These are phyloP conservation scores for Rhagoletis zephyria DNA, from an alignment of 1,140 invertebrate species.

Conservation along the genomic window DNA sequence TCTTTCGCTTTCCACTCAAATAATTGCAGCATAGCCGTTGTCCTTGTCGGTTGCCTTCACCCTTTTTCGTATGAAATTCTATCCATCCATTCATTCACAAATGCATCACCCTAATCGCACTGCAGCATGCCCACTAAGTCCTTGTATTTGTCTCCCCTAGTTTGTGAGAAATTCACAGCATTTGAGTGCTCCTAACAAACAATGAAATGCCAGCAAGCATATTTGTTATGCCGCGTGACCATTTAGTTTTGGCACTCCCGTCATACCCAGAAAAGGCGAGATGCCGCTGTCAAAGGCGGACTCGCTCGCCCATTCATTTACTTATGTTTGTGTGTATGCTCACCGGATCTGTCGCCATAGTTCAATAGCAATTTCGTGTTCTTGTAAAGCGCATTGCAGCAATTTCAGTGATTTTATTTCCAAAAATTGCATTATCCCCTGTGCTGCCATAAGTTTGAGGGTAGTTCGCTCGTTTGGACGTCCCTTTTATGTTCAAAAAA, in stretches of 20 bases:
- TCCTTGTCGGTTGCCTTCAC: neutral
- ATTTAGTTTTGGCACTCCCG: constrained; percentile 47
- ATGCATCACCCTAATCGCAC: neutral
- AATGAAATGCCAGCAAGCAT: constrained; percentile 6
- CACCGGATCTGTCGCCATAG: neutral
- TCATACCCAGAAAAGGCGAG: neutral
- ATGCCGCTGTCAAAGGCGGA: neutral
- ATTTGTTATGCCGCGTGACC: constrained; percentile 45
- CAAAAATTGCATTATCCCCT: neutral
- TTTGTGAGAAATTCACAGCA: constrained; percentile 24
- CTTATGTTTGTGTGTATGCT: neutral
- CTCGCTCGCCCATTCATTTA: neutral
- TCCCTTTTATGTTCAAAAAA: neutral
- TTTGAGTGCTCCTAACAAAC: neutral
- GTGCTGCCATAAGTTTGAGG: neutral
- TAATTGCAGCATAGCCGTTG: too few species aligned
- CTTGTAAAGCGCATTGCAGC: neutral
- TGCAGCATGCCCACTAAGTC: neutral
- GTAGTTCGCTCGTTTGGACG: neutral
- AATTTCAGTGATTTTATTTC: neutral
- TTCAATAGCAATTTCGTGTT: constrained; percentile 6
- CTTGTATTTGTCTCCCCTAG: constrained; percentile 20
- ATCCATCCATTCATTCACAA: neutral
- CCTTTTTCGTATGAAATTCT: neutral
- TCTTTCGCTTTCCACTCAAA: neutral